Base-by-base conservation (phyloP, 2,797 vertebrate species). In the Limosa lapponica region DNA sequence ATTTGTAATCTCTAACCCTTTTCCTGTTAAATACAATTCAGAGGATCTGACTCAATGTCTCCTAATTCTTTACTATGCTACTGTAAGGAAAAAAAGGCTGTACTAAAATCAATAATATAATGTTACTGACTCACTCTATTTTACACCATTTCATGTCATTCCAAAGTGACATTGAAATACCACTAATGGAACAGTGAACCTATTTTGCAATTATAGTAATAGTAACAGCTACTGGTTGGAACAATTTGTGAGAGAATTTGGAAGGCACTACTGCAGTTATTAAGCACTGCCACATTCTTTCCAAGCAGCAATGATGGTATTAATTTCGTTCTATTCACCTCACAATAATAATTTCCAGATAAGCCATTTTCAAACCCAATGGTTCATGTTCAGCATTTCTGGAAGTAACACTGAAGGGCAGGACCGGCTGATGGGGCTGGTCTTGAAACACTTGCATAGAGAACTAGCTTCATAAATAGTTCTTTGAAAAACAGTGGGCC, bases 81-180 rank as follows among this genome's bases (percentile, higher is more conserved):
- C 48, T 82, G 58, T 44, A 69, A 93, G 30, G 49, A 71, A 78
- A 61, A 86, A 87, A 91, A 89, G 24, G 6, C 61, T 78, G 23
- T 48, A 28, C 22, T 84, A 72, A 85, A 91, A 93, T 93, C 69
- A 94, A 84, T 93, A 93, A 92, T 46, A 52, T 87, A 93, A 70
- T 37, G 32, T 89, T 96, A 80, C 77, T 87, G 36, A 95, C 44
- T 82, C 46, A 58, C 88, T 97, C 52, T 62, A 20, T 58, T 48
- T 16, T 69, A 73, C 13, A 5, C 14, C 24, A 71, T 87, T 95
- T 71, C 85, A 18, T 93, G 83, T 88, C 48, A 71, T 94, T 93
- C 51, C 66, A 85, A 92, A 95, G 37, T 86, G 82, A 90, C 62
- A 94, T 69, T 95, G 79, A 95, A 96, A 89, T 96, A 94, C 49